Evolutionary conservation across 2,888 invertebrate genomes (phyloP), one percentile per base, ranked within the genome.

Genomic region (Orchesellides sinensis): DNA sequence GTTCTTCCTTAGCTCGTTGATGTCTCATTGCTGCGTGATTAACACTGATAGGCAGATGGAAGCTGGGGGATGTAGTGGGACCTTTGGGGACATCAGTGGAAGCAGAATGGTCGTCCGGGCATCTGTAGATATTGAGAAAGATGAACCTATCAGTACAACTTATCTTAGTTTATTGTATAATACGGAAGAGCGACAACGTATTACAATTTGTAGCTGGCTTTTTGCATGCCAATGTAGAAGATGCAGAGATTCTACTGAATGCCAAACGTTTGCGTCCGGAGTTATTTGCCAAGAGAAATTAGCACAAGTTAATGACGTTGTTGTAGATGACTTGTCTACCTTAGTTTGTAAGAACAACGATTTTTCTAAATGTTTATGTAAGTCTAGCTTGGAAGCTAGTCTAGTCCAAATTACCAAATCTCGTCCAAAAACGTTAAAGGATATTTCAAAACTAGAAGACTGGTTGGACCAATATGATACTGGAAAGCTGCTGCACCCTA

Each of bases 21-120:
- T 87, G 85, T 73, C 85, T n/a, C 87, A 87, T 47, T 54, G 61
- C 21, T 87, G 87, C 73, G 25, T 84, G 0, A 81, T 84, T 73
- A 87, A 87, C 68, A 87, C 86, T 4, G 86, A 87, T 29, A 63
- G 87, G 61, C 83, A 85, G 61, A 82, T 86, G 35, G 83, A 84
- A 25, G 66, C 27, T 32, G 56, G 61, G 14, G 32, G 35, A 32
- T 5, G 25, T 14, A 65, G 65, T 14, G 17, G 65, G 5, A 21
- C 45, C 17, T 47, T 12, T 69, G 66, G 21, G 0, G 59, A 32
- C 21, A n/a, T 61, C 17, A 61, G 32, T 21, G 45, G 68, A 23
- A 70, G 82, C 4, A 65, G 75, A 63, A 81, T 87, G 85, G 74
- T 86, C 5, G 83, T 84, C 17, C 77, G 81, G 27, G 86, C 87